Percentiles rank a stretch among this genome's conserved stretches.
Conservation (phyloP, 2,797 vertebrate genomes). For the Smutsia gigantea region DNA sequence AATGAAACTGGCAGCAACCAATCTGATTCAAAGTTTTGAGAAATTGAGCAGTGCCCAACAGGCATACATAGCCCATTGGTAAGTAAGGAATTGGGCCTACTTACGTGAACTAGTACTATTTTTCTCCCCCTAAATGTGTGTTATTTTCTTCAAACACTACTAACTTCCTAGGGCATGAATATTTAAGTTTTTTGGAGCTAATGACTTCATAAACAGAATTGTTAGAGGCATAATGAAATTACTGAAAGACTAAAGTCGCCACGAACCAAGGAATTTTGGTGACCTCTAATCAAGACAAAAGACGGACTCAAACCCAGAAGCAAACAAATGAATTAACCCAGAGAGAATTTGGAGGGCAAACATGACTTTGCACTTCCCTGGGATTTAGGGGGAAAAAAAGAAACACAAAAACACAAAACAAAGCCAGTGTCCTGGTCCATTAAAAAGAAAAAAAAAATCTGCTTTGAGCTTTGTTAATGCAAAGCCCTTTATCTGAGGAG, state of each 20-base stretch:
- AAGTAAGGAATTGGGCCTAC: background rate
- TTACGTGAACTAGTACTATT: background rate
- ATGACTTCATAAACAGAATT: background rate
- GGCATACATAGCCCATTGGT: background rate
- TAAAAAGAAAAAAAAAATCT: conserved; percentile 42
- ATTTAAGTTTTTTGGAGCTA: background rate
- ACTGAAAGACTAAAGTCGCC: background rate
- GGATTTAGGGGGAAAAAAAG: background rate
- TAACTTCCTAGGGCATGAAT: background rate
- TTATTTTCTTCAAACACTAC: background rate
- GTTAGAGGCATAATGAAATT: background rate
- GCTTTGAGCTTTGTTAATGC: conserved; percentile 63
- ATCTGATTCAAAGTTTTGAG: background rate
- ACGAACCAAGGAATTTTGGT: background rate
- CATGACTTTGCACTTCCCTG: background rate
- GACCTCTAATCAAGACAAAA: background rate
- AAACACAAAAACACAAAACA: conserved; percentile 22
- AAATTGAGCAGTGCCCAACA: background rate
- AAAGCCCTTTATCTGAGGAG: conserved; percentile 74
- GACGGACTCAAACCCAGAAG: background rate
- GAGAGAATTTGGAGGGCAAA: conserved; percentile 11
- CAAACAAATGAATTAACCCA: conserved; percentile 10
- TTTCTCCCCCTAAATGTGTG: background rate
- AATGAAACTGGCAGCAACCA: background rate
- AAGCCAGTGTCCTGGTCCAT: background rate